Evolutionary conservation across 2,888 invertebrate genomes (phyloP).

Genomic region (Barypeithes pellucidus): DNA sequence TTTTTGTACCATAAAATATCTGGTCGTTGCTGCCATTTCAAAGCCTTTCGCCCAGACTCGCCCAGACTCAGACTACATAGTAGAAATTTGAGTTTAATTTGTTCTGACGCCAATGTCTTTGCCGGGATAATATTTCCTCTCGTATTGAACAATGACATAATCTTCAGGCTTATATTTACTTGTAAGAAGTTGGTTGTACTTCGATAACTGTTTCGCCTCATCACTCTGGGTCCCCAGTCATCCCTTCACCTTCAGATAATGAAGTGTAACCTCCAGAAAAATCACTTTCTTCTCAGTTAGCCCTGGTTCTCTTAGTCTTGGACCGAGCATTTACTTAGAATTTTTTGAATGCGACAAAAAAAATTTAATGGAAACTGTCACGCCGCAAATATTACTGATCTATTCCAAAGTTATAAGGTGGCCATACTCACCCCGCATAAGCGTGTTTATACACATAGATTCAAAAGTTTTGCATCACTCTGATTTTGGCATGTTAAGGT

Average conservation of each 20-base stretch:
- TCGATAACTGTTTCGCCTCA: constrained; percentile 3
- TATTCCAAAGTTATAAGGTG: too few relatives aligned
- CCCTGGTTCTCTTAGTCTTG: constrained; percentile 2
- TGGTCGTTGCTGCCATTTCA: constrained; percentile 9
- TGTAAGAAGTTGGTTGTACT: neutral
- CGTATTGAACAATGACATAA: constrained; percentile 27
- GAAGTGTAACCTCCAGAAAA: constrained; percentile 16
- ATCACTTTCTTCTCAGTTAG: constrained; percentile 28
- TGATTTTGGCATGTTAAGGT: too few relatives aligned
- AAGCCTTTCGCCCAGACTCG: constrained; percentile 12
- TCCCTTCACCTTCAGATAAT: constrained; percentile 24
- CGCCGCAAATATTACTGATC: too few relatives aligned
- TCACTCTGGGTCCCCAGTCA: constrained; percentile 19
- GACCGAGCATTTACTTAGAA: constrained; percentile 9
- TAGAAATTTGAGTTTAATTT: constrained; percentile 17
- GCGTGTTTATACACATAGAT: too few relatives aligned
- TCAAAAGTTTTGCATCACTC: too few relatives aligned
- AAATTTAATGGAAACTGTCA: too few relatives aligned
- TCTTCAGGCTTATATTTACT: constrained; percentile 10
- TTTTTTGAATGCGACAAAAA: too few relatives aligned
- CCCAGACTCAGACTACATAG: too few relatives aligned
- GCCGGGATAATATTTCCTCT: constrained; percentile 25
- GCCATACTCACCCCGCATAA: too few relatives aligned
- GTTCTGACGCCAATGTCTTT: neutral
- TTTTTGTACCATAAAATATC: constrained; percentile 30